These are phyloP conservation scores for Epinephelus moara DNA, from an alignment of 2,113 vertebrate species.

Conservation along the genomic window DNA sequence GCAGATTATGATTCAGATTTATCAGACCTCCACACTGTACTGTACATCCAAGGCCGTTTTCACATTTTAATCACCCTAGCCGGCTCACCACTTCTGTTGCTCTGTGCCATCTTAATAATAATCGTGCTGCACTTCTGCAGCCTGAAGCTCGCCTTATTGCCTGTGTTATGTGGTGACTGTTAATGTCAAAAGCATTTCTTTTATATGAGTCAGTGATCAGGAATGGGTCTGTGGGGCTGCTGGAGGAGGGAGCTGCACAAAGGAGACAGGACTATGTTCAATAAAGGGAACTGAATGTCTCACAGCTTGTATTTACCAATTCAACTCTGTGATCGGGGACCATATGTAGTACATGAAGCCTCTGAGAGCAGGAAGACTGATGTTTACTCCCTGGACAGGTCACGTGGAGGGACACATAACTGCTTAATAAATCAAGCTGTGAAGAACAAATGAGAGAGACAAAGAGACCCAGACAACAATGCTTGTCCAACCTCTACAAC, in stretches of 20 bases:
- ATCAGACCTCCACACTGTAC: neutral
- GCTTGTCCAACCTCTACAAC: slow-evolving; percentile 13
- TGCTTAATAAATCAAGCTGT: slow-evolving; percentile 2
- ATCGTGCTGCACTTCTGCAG: slow-evolving; percentile 49
- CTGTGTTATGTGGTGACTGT: slow-evolving; percentile 52
- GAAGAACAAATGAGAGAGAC: neutral
- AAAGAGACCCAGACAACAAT: neutral
- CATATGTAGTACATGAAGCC: neutral
- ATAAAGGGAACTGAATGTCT: slow-evolving; percentile 53
- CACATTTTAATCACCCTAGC: slow-evolving; percentile 21
- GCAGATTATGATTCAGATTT: neutral
- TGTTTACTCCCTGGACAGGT: neutral
- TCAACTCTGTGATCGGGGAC: neutral
- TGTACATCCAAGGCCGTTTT: slow-evolving; percentile 12
- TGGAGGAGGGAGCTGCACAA: slow-evolving; percentile 35
- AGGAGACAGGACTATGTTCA: slow-evolving; percentile 30
- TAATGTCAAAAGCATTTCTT: slow-evolving; percentile 64
- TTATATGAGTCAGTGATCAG: slow-evolving; percentile 65
- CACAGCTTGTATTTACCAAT: slow-evolving; percentile 38
- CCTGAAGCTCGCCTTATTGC: slow-evolving; percentile 52
- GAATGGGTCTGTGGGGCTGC: slow-evolving; percentile 61
- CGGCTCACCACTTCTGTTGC: slow-evolving; percentile 45
- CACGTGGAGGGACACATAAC: neutral
- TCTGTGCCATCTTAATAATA: slow-evolving; percentile 58
- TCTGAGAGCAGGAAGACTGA: neutral